Percentiles rank a stretch among this genome's conserved stretches.
phyloP scores from a whole-genome alignment of 2,888 invertebrate genomes.

The Lasioglossum lativentre region DNA sequence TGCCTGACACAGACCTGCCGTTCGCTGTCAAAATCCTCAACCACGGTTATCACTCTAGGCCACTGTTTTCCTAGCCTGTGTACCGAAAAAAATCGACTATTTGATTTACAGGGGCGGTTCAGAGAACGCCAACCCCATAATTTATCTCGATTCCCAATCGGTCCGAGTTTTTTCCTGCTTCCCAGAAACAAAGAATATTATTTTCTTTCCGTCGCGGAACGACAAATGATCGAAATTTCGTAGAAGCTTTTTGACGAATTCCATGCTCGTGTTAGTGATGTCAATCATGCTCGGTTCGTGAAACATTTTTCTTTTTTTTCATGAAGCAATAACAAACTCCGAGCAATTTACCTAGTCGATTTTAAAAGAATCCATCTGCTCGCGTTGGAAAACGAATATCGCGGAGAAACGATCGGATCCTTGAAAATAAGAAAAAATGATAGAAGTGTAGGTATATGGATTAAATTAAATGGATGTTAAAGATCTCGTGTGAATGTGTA shows the following conservation, averaged over 20 bases:
- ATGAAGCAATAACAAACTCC: neutral
- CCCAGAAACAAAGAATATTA: conserved; percentile 13
- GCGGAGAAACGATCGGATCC: neutral
- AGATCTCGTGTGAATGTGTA: too few species aligned
- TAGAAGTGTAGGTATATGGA: too few species aligned
- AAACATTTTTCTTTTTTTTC: neutral
- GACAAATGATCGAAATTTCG: neutral
- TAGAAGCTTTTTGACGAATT: neutral
- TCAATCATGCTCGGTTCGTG: neutral
- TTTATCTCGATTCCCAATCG: conserved; percentile 27
- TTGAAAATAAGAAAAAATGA: neutral
- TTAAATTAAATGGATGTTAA: too few species aligned
- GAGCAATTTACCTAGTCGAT: neutral
- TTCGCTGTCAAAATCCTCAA: conserved; percentile 23
- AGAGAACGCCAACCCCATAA: neutral
- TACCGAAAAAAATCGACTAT: conserved; percentile 18
- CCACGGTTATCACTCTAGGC: conserved; percentile 3
- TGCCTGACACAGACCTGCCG: conserved; percentile 18
- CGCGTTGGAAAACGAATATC: neutral
- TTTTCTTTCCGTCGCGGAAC: conserved; percentile 2
- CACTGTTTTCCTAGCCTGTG: conserved; percentile 30
- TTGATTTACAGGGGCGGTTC: conserved; percentile 23
- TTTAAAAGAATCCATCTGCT: neutral
- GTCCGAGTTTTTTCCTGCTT: neutral
- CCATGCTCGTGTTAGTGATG: neutral